Evolutionary conservation across 1,140 invertebrate genomes (phyloP).

Genomic region (Anoplophora glabripennis): DNA sequence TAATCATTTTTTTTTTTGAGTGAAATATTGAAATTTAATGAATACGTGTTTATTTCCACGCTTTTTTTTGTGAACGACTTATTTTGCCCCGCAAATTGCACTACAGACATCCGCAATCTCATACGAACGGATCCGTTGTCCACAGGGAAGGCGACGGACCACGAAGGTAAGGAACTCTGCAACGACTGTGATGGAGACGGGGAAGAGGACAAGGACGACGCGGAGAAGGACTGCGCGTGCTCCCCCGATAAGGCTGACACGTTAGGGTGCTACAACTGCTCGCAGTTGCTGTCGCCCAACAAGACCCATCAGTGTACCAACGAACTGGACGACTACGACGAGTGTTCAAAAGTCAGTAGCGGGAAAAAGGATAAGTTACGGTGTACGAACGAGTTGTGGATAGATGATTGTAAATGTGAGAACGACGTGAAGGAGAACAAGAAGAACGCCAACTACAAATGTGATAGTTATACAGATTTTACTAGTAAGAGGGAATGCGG

Average conservation of each 20-base stretch:
- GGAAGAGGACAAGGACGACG: slow-evolving; percentile 35
- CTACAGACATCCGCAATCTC: too few relatives aligned
- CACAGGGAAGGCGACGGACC: slow-evolving; percentile 24
- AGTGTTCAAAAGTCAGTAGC: slow-evolving; percentile 22
- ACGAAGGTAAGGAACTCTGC: slow-evolving; percentile 39
- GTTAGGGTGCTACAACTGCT: slow-evolving; percentile 28
- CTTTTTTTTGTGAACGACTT: too few relatives aligned
- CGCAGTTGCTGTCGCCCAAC: slow-evolving; percentile 23
- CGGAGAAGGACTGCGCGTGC: slow-evolving; percentile 34
- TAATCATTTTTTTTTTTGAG: too few relatives aligned
- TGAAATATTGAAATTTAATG: too few relatives aligned
- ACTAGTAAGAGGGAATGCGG: slow-evolving; percentile 50
- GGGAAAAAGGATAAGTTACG: slow-evolving; percentile 23
- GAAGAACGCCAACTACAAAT: slow-evolving; percentile 31
- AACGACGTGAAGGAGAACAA: slow-evolving; percentile 29
- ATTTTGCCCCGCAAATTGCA: too few relatives aligned
- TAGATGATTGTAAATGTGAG: slow-evolving; percentile 36
- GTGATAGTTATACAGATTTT: slow-evolving; percentile 26
- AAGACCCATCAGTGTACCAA: slow-evolving; percentile 18
- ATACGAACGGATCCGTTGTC: too few relatives aligned
- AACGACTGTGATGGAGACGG: slow-evolving; percentile 35
- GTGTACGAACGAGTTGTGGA: slow-evolving; percentile 31
- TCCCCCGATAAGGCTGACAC: slow-evolving; percentile 22
- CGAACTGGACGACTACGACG: slow-evolving; percentile 26
- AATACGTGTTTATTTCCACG: too few relatives aligned